Conservation (phyloP, 2,888 invertebrate species). For the Augochlorella aurata region DNA sequence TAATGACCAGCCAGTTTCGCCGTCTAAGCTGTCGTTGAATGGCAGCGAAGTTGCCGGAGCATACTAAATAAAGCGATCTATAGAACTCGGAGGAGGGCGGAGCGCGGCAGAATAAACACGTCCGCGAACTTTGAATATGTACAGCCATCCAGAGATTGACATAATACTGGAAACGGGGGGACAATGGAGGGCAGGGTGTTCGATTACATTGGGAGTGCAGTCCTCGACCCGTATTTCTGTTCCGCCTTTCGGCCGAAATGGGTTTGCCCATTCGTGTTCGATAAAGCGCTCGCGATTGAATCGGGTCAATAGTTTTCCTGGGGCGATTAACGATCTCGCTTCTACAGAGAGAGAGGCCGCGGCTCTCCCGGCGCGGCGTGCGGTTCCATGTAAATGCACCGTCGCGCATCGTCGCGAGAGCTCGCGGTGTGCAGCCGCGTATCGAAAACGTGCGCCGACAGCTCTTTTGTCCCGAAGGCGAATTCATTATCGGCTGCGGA, state of each 20-base stretch:
- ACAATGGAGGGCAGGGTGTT: neutral
- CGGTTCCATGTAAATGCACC: neutral
- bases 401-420: neutral
- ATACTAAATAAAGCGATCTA: neutral
- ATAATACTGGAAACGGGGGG: neutral
- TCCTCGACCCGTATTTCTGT: slow-evolving; percentile 12
- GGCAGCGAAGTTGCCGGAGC: neutral
- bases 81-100: neutral
- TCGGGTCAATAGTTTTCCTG: slow-evolving; percentile 9
- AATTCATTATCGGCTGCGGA: neutral
- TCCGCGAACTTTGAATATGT: neutral
- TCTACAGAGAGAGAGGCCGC: neutral
- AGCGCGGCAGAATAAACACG: slow-evolving; percentile 1
- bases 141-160: neutral
- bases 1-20: neutral
- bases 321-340: slow-evolving; percentile 8
- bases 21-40: neutral
- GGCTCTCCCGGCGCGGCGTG: neutral
- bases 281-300: slow-evolving; percentile 15
- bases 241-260: slow-evolving; percentile 6
- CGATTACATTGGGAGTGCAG: neutral
- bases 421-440: neutral
- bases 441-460: neutral
- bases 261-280: slow-evolving; percentile 7
- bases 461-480: neutral